A percentile compares a stretch with the other conserved stretches of the same genome.
Evolutionary conservation across 2,888 invertebrate species (phyloP).

Genomic region (Phytoseiulus persimilis): DNA sequence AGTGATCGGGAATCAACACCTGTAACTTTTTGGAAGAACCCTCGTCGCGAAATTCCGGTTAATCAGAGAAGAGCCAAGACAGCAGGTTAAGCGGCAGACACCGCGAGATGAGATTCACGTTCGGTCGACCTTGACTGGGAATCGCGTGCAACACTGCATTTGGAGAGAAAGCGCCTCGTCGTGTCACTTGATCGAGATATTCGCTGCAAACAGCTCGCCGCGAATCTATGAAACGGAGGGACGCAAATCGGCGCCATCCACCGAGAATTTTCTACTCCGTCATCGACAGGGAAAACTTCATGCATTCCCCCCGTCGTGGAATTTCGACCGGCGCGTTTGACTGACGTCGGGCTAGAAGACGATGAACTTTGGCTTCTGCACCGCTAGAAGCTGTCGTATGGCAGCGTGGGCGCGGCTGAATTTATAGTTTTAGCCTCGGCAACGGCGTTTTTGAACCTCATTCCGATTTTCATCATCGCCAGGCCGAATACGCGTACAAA

Average conservation of each 20-base stretch:
- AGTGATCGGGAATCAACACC: too few species aligned
- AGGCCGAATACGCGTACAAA: not conserved
- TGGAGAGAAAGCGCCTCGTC: not conserved
- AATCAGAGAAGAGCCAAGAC: too few species aligned
- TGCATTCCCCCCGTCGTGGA: not conserved
- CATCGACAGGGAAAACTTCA: not conserved
- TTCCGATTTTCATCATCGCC: not conserved
- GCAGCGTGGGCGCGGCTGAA: not conserved
- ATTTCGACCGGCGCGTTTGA: not conserved
- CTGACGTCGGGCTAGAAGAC: not conserved
- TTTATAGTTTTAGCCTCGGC: not conserved
- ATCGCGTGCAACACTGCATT: not conserved
- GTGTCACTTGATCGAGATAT: not conserved
- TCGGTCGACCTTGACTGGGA: not conserved
- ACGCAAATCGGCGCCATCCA: not conserved
- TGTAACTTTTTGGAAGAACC: too few species aligned
- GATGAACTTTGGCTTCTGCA: not conserved
- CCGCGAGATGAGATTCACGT: not conserved
- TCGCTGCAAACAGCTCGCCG: not conserved
- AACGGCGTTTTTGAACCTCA: not conserved
- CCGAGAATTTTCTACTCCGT: not conserved
- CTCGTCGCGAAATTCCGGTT: too few species aligned
- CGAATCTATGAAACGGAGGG: not conserved
- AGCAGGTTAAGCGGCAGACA: too few species aligned
- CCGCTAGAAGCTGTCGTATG: not conserved